Base-by-base conservation (phyloP, 2,797 vertebrate species). In the Hippocampus kuda region DNA sequence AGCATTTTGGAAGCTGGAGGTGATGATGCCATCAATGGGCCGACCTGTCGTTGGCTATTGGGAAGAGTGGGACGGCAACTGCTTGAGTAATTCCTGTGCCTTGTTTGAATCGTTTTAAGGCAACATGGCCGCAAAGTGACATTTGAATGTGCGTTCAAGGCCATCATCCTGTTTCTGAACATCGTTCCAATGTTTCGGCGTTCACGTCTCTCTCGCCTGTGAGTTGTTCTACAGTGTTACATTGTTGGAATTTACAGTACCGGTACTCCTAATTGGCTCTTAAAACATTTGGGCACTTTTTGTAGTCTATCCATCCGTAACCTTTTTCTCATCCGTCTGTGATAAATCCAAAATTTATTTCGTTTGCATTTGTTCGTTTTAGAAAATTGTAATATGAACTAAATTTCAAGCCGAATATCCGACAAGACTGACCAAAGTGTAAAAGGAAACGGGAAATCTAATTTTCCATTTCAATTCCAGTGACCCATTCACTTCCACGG, bases 151-250 rank as follows among this genome's bases (percentile, higher is more conserved):
- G 0, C 48, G 66, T 38, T 46, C 34, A 62, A 46, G 49, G 49
- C 49, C 49, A 26, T 6, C 30, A 9, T 22, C 75, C 60, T 61
- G 42, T 62, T 26, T 69, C 70, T 68, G 22, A 68, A 75, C 3
- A 16, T 69, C 68, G 60, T 72, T 78, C 74, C 69, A 79, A 81
- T 74, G 73, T 75, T 67, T 20, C 34, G 48, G 6, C 9, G 24
- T 10, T 48, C 7, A 46, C 11, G 44, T 13, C 16, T 48, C 13
- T 65, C 15, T 65, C 24, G 3, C 46, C 51, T 46, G 24, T 51
- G 9, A 27, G n/a, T 27, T 44, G 15, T 22, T 30, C 27, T 18
- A 30, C 60, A 16, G 30, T 11, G 60, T 62, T 38, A 42, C 15
- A 4, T 15, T 11, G 11, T 41, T n/a, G 34, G 22, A 46, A 64